These are phyloP conservation scores for Autographa gamma DNA, from an alignment of 2,888 invertebrate species.

Conservation along the genomic window DNA sequence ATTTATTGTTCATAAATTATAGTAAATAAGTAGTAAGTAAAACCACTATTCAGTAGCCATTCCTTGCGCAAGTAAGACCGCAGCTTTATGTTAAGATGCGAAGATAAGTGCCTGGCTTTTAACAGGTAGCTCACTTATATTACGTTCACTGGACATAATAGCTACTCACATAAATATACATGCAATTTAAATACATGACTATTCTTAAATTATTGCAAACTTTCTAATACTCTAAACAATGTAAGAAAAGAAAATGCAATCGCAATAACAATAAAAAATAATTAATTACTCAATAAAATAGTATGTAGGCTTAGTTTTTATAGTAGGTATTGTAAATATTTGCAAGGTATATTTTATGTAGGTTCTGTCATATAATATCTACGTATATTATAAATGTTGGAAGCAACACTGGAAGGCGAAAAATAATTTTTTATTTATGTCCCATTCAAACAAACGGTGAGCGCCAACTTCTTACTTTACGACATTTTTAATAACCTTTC, in stretches of 20 bases:
- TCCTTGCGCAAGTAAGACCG: constrained; percentile 9
- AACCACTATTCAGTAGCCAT: neutral
- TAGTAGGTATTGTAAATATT: too few species aligned
- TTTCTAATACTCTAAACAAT: neutral
- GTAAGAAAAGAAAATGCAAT: neutral
- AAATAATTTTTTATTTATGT: neutral
- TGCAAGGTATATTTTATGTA: too few species aligned
- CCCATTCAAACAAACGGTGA: neutral
- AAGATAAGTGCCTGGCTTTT: constrained; percentile 56
- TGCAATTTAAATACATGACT: neutral
- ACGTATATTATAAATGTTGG: too few species aligned
- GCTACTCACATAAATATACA: constrained; percentile 14
- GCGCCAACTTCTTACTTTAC: neutral
- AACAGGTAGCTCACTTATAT: constrained; percentile 48
- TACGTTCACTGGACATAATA: constrained; percentile 18
- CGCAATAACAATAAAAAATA: too few species aligned
- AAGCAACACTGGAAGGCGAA: neutral
- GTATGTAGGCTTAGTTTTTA: too few species aligned
- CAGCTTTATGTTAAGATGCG: constrained; percentile 32
- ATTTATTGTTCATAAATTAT: too few species aligned
- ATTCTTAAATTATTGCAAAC: neutral
- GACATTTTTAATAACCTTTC: neutral
- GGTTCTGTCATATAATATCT: too few species aligned
- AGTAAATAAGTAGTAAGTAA: neutral
- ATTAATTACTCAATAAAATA: too few species aligned